Percentiles rank a stretch among this genome's conserved stretches.
phyloP scores from a whole-genome alignment of 2,888 invertebrate species.

The Andrena praecox region DNA sequence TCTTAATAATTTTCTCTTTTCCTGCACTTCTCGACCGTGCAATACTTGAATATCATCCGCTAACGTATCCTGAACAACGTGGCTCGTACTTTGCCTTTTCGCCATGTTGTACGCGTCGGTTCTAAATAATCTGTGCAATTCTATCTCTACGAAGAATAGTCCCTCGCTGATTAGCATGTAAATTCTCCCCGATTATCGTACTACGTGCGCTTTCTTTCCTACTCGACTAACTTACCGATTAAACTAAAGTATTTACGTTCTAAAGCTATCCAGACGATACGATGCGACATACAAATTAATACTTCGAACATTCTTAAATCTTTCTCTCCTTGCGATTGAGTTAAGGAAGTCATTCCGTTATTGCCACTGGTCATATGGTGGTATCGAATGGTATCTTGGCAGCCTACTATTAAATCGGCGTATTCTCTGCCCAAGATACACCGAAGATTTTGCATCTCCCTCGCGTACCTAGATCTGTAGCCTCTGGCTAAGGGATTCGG shows the following conservation, averaged over 20 bases:
- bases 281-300: conserved; percentile 87
- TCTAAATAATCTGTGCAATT: conserved; percentile 88
- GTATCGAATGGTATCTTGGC: conserved; percentile 78
- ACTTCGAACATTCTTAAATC: conserved; percentile 88
- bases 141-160: conserved; percentile 86
- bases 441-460: conserved; percentile 87
- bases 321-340: conserved; percentile 87
- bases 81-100: conserved; percentile 82
- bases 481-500: conserved; percentile 79
- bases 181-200: not conserved
- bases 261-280: conserved; percentile 89
- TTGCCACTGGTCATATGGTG: conserved; percentile 86
- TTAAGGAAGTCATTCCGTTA: conserved; percentile 85
- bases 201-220: not conserved
- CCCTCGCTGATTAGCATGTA: not conserved
- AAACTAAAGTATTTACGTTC: conserved; percentile 87
- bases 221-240: conserved; percentile 86
- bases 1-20: conserved; percentile 87
- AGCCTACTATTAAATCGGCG: conserved; percentile 87
- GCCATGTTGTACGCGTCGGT: conserved; percentile 87
- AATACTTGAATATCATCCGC: conserved; percentile 86
- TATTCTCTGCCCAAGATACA: conserved; percentile 88
- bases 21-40: conserved; percentile 86
- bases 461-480: conserved; percentile 75
- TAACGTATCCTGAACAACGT: conserved; percentile 82